Evolutionary conservation across 2,888 invertebrate species (phyloP).

Genomic region (Brenthis ino): DNA sequence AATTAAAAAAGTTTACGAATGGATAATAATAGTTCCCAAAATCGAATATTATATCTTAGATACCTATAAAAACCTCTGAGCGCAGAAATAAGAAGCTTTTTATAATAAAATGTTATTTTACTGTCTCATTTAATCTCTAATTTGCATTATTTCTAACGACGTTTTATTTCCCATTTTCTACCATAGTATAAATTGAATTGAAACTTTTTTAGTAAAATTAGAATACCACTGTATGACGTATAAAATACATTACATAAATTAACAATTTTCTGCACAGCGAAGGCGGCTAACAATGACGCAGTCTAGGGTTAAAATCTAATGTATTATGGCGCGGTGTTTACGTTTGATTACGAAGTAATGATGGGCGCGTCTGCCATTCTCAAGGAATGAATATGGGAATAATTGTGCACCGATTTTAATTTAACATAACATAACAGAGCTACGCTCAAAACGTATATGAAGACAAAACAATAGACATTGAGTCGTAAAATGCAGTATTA

Average conservation of each 20-base stretch:
- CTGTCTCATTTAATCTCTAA: too few species aligned
- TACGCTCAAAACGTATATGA: constrained; percentile 47
- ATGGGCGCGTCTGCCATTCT: constrained; percentile 39
- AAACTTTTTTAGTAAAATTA: constrained; percentile 5
- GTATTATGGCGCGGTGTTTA: constrained; percentile 34
- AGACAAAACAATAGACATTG: constrained; percentile 56
- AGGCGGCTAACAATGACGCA: constrained; percentile 2
- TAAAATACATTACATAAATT: constrained; percentile 17
- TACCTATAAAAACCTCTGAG: too few species aligned
- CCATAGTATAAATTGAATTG: neutral
- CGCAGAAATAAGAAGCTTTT: too few species aligned
- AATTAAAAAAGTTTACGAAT: too few species aligned
- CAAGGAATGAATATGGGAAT: constrained; percentile 52
- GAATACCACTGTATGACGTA: neutral
- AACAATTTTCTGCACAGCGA: neutral
- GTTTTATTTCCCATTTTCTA: too few species aligned
- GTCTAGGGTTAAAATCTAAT: constrained; percentile 26
- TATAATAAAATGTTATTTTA: too few species aligned
- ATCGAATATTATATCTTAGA: too few species aligned
- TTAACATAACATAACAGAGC: constrained; percentile 53
- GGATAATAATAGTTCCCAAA: too few species aligned
- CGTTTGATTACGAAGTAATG: constrained; percentile 34
- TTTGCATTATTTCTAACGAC: too few species aligned
- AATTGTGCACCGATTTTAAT: constrained; percentile 53
- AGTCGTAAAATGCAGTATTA: constrained; percentile 51